Evolutionary conservation across 2,113 vertebrate genomes (phyloP), one percentile per base, ranked within the genome.

Genomic region (Paratilapia polleni): DNA sequence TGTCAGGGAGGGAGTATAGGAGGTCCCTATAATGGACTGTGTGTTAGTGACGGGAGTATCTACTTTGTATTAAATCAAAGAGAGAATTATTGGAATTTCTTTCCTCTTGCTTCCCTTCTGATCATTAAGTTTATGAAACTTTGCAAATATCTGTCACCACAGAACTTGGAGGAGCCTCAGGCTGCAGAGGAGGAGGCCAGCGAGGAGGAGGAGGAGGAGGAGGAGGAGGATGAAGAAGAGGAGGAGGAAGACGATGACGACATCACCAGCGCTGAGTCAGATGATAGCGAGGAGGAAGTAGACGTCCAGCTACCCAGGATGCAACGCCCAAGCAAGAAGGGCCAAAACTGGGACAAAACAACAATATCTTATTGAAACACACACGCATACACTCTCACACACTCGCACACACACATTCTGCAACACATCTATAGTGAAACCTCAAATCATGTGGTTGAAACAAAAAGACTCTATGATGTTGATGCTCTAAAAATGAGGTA

Each of bases 261-360:
- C 85, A 97, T 96, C 80, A 97, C 96, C 83, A 98, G 97, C 82
- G 96, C 96, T 38, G 97, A 97, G 83, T 98, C 98, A 59, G 98
- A 98, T 26, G 97, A 97, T 88, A 99, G 97, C 38, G 97, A 97
- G 64, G 97, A 99, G 5, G 97, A 97, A 31, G 94, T 93, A 64
- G 95, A 95, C 47, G 86, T 92, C 63, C 94, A 95, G 89, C 94
- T 94, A 92, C 95, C 96, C 86, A 95, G 90, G 89, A 91, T 91
- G 19, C 96, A 96, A 89, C 95, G 94, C 85, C 75, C 66, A 47
- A 94, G 84, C 94, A 97, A 96, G 94, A 96, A 94, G 94, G 95
- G 95, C 87, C 97, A 97, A 89, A 97, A 97, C 90, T 98, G 98
- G 97, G 96, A 97, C 84, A 97, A 97, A 93, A 96, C 97, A 84